Percentiles rank a stretch among this genome's conserved stretches.
Conservation (phyloP, 2,888 invertebrate genomes). For the Stenchaetothrips biformis region DNA sequence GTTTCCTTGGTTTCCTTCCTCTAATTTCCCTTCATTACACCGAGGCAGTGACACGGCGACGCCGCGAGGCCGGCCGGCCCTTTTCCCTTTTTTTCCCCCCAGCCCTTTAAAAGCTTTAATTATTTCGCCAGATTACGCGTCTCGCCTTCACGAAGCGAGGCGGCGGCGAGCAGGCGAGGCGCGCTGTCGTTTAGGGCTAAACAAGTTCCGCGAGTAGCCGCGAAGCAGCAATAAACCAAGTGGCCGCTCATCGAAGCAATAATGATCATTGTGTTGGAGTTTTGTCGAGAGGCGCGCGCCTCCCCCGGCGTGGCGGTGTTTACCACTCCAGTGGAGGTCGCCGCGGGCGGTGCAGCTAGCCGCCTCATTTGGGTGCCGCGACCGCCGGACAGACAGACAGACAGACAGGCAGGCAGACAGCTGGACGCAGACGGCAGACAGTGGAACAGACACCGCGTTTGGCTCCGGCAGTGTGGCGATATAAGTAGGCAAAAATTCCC, state of each 20-base stretch:
- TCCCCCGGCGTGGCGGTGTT: too few species aligned
- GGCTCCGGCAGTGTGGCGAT: too few species aligned
- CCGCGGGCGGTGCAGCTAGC: too few species aligned
- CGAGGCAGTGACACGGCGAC: neutral
- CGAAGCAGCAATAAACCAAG: neutral
- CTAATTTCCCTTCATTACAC: constrained; percentile 1
- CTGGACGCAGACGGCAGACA: neutral
- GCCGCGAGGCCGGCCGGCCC: neutral
- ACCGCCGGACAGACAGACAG: too few species aligned
- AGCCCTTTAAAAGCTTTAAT: constrained; percentile 13
- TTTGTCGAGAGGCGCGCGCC: too few species aligned
- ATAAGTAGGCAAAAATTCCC: too few species aligned
- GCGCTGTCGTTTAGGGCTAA: neutral
- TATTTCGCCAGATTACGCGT: neutral
- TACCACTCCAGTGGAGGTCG: too few species aligned
- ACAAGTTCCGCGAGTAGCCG: neutral
- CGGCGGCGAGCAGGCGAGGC: neutral
- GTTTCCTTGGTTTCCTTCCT: neutral
- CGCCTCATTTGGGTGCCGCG: too few species aligned
- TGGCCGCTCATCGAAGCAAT: too few species aligned
- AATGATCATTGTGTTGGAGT: too few species aligned
- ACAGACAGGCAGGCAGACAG: neutral
- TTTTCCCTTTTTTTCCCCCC: neutral
- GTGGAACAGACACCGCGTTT: too few species aligned
- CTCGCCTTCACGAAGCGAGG: neutral